Base-by-base conservation (phyloP, 2,888 invertebrate species). In the Nemoura dubitans region DNA sequence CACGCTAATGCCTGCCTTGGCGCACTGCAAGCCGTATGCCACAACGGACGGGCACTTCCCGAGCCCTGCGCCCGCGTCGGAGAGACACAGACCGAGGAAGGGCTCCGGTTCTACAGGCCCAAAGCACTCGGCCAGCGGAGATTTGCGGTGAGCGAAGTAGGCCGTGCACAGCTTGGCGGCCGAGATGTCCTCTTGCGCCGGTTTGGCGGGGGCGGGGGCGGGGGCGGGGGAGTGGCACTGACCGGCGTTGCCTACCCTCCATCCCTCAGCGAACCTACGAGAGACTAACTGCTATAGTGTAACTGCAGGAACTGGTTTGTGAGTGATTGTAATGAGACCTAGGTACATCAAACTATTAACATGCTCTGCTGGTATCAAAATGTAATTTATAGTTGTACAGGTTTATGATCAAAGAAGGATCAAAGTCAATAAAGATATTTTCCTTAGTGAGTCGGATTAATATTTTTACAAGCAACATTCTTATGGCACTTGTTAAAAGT, bases 51-150 rank as follows among this genome's bases (percentile, higher is more conserved):
- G 89, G 89, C 92, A 92, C 16, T 90, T 89, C 88, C 90, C 91
- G 29, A 89, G 88, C 5, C 90, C 89, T 36, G 89, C 87, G 30
- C 88, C 88, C 26, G 89, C 86, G 85, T 91, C 90, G 81, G 89
- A 89, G 88, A 91, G 89, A 89, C 93, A 93, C 90, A 92, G 91
- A 28, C 90, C 88, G 83, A 90, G 88, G 89, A 90, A 93, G 21
- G 91, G 90, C 0, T 88, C 88, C 21, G 92, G 91, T 81, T 91
- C 90, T 25, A 93, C 92, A 88, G 90, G 89, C 87, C 90, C 89
- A 89, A 92, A 93, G 89, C 93, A 93, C 6, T 91, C 90, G 85
- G 92, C 89, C 87, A 92, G 90, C 10, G 91, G 90, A 0, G 92
- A 93, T 30, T 30, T 85, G 30, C 28, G 29, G 42, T 81, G 83